phyloP scores from a whole-genome alignment of 2,113 vertebrate genomes.

The Progne subis region DNA sequence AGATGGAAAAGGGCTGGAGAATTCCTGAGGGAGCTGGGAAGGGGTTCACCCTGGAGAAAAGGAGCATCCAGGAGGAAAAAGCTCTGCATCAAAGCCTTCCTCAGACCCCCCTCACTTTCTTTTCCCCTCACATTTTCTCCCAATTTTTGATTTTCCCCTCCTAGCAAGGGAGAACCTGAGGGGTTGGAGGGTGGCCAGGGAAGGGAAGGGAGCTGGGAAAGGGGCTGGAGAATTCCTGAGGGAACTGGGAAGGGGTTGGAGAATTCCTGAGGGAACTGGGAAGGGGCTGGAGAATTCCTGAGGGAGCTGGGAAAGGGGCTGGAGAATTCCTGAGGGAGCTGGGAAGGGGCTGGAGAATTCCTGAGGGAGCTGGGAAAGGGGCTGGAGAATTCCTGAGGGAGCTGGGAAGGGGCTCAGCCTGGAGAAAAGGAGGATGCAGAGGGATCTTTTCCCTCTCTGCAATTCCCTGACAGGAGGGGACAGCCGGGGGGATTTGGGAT shows the following conservation, averaged over 20 bases:
- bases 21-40: neutral
- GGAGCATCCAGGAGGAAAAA: neutral
- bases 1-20: neutral
- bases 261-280: too few species aligned
- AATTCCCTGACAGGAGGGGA: neutral
- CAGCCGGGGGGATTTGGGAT: neutral
- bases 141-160: neutral
- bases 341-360: neutral
- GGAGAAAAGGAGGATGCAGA: neutral
- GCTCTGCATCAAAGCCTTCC: neutral
- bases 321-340: too few species aligned
- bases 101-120: neutral
- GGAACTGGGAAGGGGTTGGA: neutral
- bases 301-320: neutral
- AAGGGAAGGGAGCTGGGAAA: neutral
- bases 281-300: neutral
- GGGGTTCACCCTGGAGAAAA: neutral
- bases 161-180: fast-evolving
- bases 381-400: neutral
- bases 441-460: neutral
- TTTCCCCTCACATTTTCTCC: neutral
- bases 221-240: neutral
- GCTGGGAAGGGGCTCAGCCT: neutral
- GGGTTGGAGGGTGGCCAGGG: neutral
- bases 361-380: neutral